Evolutionary conservation across 1,140 invertebrate genomes (phyloP), one percentile per base, ranked within the genome.

Genomic region (Caerostris darwini): DNA sequence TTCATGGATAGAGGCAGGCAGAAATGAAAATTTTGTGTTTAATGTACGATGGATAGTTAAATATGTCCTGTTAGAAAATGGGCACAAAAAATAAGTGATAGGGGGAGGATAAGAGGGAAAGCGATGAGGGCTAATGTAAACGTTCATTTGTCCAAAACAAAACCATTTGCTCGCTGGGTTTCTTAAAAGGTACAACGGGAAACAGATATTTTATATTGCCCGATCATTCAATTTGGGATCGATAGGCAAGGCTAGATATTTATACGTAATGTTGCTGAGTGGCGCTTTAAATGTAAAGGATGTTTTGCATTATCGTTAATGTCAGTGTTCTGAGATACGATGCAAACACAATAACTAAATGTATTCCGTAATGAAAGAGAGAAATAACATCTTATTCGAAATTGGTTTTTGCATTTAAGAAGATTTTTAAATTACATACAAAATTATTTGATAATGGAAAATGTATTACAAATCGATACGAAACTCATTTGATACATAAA

Each of bases 41-140:
- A 77, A 77, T 77, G 50, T 77, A 77, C 71, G 71, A 77, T 77
- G 71, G 34, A 77, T 77, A 77, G 71, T 77, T 77, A 77, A 77
- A 77, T 77, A 53, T 77, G 71, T 77, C 71, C 71, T 77, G 71
- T 77, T 77, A 77, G 71, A 77, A 77, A 67, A 67, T 12, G 71
- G 71, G 71, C 53, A 77, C 14, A 34, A 77, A 34, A 50, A 77
- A 77, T 8, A 50, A 77, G 53, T 12, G 14, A 4, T 8, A 50
- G 71, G 34, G 50, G 10, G 12, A 50, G 7, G 69, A 50, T 10
- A 17, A 3, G 71, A 12, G 61, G 61, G 61, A 10, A 64, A 5
- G 8, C 3, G 8, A 53, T 3, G 71, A 34, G 10, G 4, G 34
- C 71, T 77, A 77, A 77, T 77, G 71, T 77, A 77, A 77, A 14